phyloP scores from a whole-genome alignment of 2,113 vertebrate species.

The Asarcornis scutulata region DNA sequence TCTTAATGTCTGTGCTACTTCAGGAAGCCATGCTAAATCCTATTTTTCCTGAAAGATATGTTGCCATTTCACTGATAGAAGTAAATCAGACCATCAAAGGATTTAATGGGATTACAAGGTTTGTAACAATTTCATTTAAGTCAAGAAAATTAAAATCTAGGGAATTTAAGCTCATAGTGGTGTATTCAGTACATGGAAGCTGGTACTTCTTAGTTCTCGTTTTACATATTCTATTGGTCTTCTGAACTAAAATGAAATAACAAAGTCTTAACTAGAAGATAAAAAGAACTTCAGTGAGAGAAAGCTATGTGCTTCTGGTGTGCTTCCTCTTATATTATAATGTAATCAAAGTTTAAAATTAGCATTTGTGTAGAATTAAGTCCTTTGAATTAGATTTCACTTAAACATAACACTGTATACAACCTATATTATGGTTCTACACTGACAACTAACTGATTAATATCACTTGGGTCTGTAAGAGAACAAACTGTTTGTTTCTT shows the following conservation, averaged over 20 bases:
- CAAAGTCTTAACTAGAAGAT: background rate
- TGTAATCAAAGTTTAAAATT: background rate
- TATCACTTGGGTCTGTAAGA: background rate
- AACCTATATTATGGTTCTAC: background rate
- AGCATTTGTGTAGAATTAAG: background rate
- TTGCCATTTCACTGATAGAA: constrained; percentile 68
- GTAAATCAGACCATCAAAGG: constrained; percentile 73
- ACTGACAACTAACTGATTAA: background rate
- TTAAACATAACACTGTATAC: background rate
- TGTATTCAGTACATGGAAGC: background rate
- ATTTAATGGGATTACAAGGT: constrained; percentile 71
- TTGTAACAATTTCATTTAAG: constrained; percentile 71
- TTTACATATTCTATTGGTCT: background rate
- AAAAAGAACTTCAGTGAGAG: background rate
- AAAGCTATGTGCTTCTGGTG: background rate
- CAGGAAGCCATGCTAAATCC: constrained; percentile 66
- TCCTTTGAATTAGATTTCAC: background rate
- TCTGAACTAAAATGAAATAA: background rate
- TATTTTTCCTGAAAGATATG: constrained; percentile 50
- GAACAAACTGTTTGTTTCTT: background rate
- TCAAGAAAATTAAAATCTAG: constrained; percentile 75
- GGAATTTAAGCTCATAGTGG: constrained; percentile 60
- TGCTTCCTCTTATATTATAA: background rate
- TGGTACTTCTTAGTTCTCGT: background rate
- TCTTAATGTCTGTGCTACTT: constrained; percentile 72